phyloP scores from a whole-genome alignment of 1,140 invertebrate species.

The Heliothis virescens region DNA sequence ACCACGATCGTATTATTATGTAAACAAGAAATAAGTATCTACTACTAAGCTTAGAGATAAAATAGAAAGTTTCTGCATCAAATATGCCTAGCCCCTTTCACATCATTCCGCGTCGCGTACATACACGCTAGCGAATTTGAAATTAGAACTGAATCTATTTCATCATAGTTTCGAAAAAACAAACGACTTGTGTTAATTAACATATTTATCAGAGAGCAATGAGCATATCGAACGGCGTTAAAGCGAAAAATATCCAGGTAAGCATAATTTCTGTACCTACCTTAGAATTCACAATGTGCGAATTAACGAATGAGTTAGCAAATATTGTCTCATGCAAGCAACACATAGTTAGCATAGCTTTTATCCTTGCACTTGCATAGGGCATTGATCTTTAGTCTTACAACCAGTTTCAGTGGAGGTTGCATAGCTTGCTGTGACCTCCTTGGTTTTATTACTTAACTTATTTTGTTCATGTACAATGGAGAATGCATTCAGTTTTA shows the following conservation, averaged over 20 bases:
- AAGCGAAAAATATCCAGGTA: slow-evolving; percentile 9
- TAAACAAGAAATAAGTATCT: slow-evolving; percentile 12
- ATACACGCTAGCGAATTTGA: not conserved
- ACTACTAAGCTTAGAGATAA: not conserved
- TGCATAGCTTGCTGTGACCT: not conserved
- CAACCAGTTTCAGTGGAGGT: slow-evolving; percentile 23
- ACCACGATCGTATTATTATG: not conserved
- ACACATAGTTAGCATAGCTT: slow-evolving; percentile 3
- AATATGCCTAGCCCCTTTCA: slow-evolving; percentile 9
- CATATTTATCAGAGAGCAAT: slow-evolving; percentile 12
- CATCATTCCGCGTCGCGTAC: not conserved
- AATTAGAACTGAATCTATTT: slow-evolving; percentile 8
- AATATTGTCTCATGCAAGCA: slow-evolving; percentile 3
- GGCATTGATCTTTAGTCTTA: slow-evolving; percentile 30
- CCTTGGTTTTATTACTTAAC: not conserved
- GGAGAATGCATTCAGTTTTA: not conserved
- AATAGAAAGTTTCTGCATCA: slow-evolving; percentile 26
- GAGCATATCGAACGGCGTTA: not conserved
- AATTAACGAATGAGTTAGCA: not conserved
- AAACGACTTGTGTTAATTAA: not conserved
- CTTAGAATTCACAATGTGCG: not conserved
- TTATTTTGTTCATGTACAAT: slow-evolving; percentile 5
- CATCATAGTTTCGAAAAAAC: not conserved
- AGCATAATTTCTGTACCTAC: not conserved
- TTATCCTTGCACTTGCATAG: slow-evolving; percentile 31